Evolutionary conservation across 2,888 invertebrate species (phyloP), one percentile per base, ranked within the genome.

Genomic region (Lepas anatifera): DNA sequence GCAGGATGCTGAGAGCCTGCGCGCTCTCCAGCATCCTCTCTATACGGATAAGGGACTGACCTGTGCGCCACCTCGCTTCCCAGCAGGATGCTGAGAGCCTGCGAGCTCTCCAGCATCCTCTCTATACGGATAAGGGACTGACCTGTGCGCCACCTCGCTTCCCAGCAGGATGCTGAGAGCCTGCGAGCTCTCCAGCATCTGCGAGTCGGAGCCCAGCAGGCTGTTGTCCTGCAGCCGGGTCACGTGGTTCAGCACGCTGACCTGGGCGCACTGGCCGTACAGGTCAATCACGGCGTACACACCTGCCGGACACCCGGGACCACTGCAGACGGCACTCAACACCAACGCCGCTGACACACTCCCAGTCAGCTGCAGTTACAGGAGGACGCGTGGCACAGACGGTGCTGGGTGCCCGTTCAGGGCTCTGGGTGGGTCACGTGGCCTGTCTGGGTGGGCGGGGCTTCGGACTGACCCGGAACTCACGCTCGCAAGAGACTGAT

Each of bases 271-370:
- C 78, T 93, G 93, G 0, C 95, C 95, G 77, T 95, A 95, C 69
- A 96, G 83, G 82, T 96, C 95, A 68, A 96, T 87, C n/a, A 96
- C 94, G 3, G 94, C 95, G 82, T 91, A 96, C 70, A 95, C 87
- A 79, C 88, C 90, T 81, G 76, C 13, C 74, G 70, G 63, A 27
- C 32, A 67, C 66, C n/a, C n/a, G n/a, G n/a, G n/a, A n/a, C n/a
- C n/a, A n/a, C n/a, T n/a, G n/a, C n/a, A n/a, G n/a, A n/a, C n/a
- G n/a, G n/a, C n/a, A n/a, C n/a, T n/a, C n/a, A n/a, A n/a, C n/a
- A n/a, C n/a, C n/a, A n/a, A n/a, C n/a, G n/a, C n/a, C n/a, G n/a
- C n/a, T n/a, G n/a, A n/a, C n/a, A n/a, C n/a, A n/a, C n/a, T n/a
- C n/a, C n/a, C n/a, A n/a, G n/a, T n/a, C n/a, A n/a, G n/a, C n/a